Evolutionary conservation across 2,113 vertebrate species (phyloP).

Genomic region (Sorex fumeus): DNA sequence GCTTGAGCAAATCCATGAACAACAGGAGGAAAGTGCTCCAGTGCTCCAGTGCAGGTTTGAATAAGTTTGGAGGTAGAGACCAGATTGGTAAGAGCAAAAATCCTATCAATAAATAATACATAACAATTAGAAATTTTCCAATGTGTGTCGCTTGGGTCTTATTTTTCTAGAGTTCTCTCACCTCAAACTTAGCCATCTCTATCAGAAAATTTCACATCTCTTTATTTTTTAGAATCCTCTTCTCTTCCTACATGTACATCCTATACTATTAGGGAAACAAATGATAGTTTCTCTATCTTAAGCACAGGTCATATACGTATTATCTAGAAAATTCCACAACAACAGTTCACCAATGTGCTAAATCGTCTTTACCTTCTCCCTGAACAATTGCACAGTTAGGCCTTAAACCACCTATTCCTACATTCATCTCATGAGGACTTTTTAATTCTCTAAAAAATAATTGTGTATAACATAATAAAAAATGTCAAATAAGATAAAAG

Average conservation of each 20-base stretch:
- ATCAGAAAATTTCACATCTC: neutral
- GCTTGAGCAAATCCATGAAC: no score
- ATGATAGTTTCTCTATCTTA: neutral
- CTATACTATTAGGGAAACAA: neutral
- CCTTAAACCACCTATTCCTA: neutral
- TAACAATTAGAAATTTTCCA: neutral
- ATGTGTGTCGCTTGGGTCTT: no score
- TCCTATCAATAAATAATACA: neutral
- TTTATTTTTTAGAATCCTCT: neutral
- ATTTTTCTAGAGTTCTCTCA: neutral
- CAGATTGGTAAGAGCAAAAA: neutral
- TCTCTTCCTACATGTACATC: neutral
- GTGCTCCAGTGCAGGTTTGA: neutral
- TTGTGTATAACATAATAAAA: neutral
- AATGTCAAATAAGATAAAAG: neutral
- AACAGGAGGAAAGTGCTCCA: no score
- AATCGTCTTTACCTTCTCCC: neutral
- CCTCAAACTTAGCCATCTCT: neutral
- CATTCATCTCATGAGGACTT: neutral
- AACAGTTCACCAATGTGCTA: neutral
- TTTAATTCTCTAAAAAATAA: neutral
- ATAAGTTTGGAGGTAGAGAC: neutral
- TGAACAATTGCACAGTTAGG: neutral
- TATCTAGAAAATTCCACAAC: neutral
- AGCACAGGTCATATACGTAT: neutral